Evolutionary conservation across 2,113 vertebrate species (phyloP).

Genomic region (Felis chaus): DNA sequence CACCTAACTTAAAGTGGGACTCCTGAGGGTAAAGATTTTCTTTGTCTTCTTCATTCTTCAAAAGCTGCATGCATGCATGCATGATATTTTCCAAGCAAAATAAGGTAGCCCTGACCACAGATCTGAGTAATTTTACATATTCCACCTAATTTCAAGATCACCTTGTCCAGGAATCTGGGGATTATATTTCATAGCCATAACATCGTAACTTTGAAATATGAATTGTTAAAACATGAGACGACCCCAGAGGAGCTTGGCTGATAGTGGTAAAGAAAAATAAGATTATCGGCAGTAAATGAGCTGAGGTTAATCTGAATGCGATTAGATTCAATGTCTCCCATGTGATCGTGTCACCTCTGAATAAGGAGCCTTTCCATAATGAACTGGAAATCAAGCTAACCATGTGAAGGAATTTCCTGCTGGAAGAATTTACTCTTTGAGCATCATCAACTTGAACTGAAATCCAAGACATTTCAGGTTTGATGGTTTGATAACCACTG

Average conservation of each 20-base stretch:
- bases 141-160: not conserved
- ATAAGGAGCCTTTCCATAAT: slow-evolving; percentile 39
- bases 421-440: not conserved
- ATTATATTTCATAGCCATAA: slow-evolving; percentile 56
- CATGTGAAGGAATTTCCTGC: not conserved
- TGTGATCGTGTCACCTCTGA: slow-evolving; percentile 14
- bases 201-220: slow-evolving; percentile 60
- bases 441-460: not conserved
- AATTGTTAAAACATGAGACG: slow-evolving; percentile 57
- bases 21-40: not conserved
- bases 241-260: slow-evolving; percentile 19
- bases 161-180: not conserved
- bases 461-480: not conserved
- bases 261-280: slow-evolving; percentile 39
- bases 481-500: not conserved
- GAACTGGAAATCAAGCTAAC: slow-evolving; percentile 3
- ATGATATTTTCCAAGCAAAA: not conserved
- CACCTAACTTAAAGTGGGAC: not conserved
- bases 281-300: slow-evolving; percentile 49
- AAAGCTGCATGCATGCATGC: not conserved
- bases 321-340: slow-evolving; percentile 18
- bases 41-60: slow-evolving; percentile 50
- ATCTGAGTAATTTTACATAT: slow-evolving; percentile 39
- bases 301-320: slow-evolving; percentile 52
- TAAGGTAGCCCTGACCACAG: not conserved